Evolutionary conservation across 2,113 vertebrate genomes (phyloP).

Genomic region (Heliornis fulica): DNA sequence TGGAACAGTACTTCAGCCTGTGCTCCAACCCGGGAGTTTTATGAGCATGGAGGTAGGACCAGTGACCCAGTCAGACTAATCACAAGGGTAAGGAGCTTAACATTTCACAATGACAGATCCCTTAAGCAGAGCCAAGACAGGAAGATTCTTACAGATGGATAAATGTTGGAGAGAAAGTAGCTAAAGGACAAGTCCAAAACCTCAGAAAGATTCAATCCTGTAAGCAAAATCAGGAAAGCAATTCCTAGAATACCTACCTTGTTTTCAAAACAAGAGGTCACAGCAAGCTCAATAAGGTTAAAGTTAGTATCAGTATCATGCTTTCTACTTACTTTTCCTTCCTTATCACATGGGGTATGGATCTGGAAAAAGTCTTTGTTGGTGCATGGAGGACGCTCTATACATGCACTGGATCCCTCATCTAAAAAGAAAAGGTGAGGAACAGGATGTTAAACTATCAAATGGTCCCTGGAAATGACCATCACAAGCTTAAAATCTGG

Average conservation of each 20-base stretch:
- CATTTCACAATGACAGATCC: neutral
- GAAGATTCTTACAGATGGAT: neutral
- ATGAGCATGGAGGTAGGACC: neutral
- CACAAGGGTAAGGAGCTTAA: neutral
- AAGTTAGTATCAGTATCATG: neutral
- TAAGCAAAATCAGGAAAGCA: neutral
- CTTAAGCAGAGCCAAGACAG: neutral
- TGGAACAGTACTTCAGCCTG: neutral
- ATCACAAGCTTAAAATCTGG: neutral
- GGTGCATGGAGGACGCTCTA: conserved; percentile 83
- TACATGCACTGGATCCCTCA: conserved; percentile 84
- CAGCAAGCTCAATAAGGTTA: neutral
- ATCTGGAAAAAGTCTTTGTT: conserved; percentile 93
- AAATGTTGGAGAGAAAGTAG: neutral
- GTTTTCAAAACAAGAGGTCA: neutral
- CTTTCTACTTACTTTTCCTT: conserved; percentile 84
- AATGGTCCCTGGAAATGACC: neutral
- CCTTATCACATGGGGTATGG: conserved; percentile 88
- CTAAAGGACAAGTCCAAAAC: neutral
- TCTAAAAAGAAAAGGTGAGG: conserved; percentile 71
- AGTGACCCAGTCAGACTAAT: neutral
- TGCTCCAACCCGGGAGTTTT: neutral
- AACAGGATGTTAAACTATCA: neutral
- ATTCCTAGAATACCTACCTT: neutral
- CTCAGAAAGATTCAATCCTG: neutral